Evolutionary conservation across 2,888 invertebrate genomes (phyloP).

Genomic region (Plebejus anna): DNA sequence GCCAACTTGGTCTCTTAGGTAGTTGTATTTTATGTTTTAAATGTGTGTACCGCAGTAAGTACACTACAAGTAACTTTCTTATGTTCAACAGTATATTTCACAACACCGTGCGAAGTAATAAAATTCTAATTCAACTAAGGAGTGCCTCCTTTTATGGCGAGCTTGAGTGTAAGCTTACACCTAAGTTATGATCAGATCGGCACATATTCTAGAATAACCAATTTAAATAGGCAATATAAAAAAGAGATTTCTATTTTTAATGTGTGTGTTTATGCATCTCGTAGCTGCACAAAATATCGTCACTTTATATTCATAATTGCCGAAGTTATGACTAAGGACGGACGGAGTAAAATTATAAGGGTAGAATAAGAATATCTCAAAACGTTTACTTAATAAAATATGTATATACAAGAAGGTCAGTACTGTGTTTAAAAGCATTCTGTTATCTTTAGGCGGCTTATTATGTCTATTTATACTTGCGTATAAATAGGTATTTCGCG

Average conservation of each 20-base stretch:
- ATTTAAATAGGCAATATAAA: neutral
- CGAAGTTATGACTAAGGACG: too few relatives aligned
- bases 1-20: neutral
- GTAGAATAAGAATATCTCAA: neutral
- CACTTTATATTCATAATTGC: too few relatives aligned
- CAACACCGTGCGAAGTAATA: conserved; percentile 20
- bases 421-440: conserved; percentile 1
- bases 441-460: neutral
- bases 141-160: conserved; percentile 7
- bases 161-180: neutral
- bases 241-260: too few relatives aligned
- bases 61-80: neutral
- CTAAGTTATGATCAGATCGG: neutral
- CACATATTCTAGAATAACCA: neutral
- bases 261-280: too few relatives aligned
- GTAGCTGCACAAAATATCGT: too few relatives aligned
- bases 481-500: neutral
- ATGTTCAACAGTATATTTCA: neutral
- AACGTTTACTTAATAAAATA: neutral
- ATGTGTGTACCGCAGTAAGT: neutral
- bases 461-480: conserved; percentile 11
- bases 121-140: conserved; percentile 20
- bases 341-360: too few relatives aligned
- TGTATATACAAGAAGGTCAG: neutral
- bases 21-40: neutral